Evolutionary conservation across 2,888 invertebrate genomes (phyloP).

Genomic region (Rotaria socialis): DNA sequence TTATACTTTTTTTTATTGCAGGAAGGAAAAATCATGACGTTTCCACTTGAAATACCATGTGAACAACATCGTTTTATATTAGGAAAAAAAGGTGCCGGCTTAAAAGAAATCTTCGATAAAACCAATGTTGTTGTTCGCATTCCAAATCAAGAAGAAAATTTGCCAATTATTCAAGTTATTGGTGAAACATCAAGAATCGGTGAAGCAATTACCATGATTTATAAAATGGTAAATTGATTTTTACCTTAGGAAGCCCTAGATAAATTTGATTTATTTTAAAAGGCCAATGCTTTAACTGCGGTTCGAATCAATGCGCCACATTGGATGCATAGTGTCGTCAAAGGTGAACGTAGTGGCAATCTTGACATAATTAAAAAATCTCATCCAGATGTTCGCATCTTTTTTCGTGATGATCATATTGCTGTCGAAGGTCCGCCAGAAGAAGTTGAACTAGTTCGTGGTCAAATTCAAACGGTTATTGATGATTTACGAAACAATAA

Average conservation of each 20-base stretch:
- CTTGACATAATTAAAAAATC: slow-evolving; percentile 67
- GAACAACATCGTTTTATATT: slow-evolving; percentile 94
- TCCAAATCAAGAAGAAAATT: slow-evolving; percentile 76
- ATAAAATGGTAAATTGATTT: slow-evolving; percentile 14
- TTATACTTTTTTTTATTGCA: not conserved
- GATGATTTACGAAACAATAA: not conserved
- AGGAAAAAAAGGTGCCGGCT: slow-evolving; percentile 81
- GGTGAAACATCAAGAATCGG: slow-evolving; percentile 84
- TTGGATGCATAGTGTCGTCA: slow-evolving; percentile 95
- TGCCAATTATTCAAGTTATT: slow-evolving; percentile 86
- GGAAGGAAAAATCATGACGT: slow-evolving; percentile 60
- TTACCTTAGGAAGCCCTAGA: not conserved
- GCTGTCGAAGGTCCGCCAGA: slow-evolving; percentile 92
- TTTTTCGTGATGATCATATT: slow-evolving; percentile 83
- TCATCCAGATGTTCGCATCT: slow-evolving; percentile 74
- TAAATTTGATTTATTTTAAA: slow-evolving; percentile 56
- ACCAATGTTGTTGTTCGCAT: slow-evolving; percentile 87
- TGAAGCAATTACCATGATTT: slow-evolving; percentile 62
- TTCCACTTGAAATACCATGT: slow-evolving; percentile 82
- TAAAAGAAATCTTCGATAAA: slow-evolving; percentile 85
- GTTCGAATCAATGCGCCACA: slow-evolving; percentile 81
- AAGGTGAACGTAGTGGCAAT: slow-evolving; percentile 87
- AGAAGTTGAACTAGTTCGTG: slow-evolving; percentile 70
- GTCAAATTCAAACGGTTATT: slow-evolving; percentile 39
- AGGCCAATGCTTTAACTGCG: slow-evolving; percentile 87